Evolutionary conservation across 2,888 invertebrate species (phyloP).

Genomic region (Yponomeuta malinellus): DNA sequence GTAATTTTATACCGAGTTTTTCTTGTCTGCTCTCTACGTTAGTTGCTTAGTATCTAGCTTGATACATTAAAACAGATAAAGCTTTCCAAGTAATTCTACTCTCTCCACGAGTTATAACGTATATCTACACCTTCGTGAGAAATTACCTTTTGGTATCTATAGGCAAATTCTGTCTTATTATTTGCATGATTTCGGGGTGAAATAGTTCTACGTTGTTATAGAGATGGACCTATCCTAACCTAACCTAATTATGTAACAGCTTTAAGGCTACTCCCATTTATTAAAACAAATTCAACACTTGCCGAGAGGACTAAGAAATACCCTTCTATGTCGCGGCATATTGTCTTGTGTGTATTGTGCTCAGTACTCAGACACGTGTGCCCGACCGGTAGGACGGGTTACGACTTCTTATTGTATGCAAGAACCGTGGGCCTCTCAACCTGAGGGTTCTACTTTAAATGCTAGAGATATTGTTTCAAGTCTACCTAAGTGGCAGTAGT

Average conservation of each 20-base stretch:
- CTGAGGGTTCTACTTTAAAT: neutral
- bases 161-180: too few species aligned
- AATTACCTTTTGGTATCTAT: too few species aligned
- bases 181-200: too few species aligned
- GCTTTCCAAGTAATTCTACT: neutral
- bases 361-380: constrained; percentile 21
- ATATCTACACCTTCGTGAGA: too few species aligned
- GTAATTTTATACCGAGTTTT: constrained; percentile 1
- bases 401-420: constrained; percentile 35
- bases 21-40: neutral
- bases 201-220: too few species aligned
- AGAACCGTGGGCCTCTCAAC: neutral
- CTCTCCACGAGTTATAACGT: too few species aligned
- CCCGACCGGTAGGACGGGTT: constrained; percentile 61
- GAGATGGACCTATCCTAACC: too few species aligned
- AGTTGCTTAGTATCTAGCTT: neutral
- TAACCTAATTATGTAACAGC: too few species aligned
- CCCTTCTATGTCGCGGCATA: constrained; percentile 23
- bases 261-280: too few species aligned
- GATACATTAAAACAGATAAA: constrained; percentile 3
- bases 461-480: too few species aligned
- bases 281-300: too few species aligned
- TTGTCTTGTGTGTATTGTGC: constrained; percentile 46
- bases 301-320: neutral
- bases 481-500: too few species aligned